Percentiles rank a stretch among this genome's conserved stretches.
phyloP scores from a whole-genome alignment of 2,797 vertebrate species.

The Antennarius maculatus region DNA sequence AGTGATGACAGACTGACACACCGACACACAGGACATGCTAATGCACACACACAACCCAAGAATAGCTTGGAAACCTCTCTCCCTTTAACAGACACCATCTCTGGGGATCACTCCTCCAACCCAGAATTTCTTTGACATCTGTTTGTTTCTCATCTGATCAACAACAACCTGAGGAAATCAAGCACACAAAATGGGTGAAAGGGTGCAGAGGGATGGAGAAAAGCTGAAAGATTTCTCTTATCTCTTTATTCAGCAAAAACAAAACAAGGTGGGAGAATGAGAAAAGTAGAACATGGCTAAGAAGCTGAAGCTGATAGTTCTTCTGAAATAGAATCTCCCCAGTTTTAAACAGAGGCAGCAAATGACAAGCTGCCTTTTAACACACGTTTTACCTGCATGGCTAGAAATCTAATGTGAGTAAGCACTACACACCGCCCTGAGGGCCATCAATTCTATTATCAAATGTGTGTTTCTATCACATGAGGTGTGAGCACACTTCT shows the following conservation, averaged over 20 bases:
- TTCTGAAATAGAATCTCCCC: constrained; percentile 5
- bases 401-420: constrained; percentile 46
- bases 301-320: constrained; percentile 30
- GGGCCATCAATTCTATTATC: no score
- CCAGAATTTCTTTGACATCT: constrained; percentile 59
- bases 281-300: constrained; percentile 42
- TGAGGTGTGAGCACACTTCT: background rate
- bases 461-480: background rate
- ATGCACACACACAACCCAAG: constrained; percentile 11
- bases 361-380: constrained; percentile 44
- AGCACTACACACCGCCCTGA: no score
- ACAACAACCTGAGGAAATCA: constrained; percentile 44
- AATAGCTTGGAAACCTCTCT: constrained; percentile 32
- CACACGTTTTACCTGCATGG: constrained; percentile 50
- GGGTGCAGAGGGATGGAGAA: constrained; percentile 11
- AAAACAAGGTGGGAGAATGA: constrained; percentile 35
- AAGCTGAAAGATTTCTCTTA: constrained; percentile 1
- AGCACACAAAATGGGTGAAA: constrained; percentile 28
- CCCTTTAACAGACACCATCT: constrained; percentile 1
- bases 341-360: constrained; percentile 32
- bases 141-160: constrained; percentile 70
- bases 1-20: constrained; percentile 38
- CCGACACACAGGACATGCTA: constrained; percentile 8
- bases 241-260: constrained; percentile 29
- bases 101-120: constrained; percentile 41